Evolutionary conservation across 35 echinoderm and acorn worm species (phyloP).

Genomic region (Ptychodera flava): DNA sequence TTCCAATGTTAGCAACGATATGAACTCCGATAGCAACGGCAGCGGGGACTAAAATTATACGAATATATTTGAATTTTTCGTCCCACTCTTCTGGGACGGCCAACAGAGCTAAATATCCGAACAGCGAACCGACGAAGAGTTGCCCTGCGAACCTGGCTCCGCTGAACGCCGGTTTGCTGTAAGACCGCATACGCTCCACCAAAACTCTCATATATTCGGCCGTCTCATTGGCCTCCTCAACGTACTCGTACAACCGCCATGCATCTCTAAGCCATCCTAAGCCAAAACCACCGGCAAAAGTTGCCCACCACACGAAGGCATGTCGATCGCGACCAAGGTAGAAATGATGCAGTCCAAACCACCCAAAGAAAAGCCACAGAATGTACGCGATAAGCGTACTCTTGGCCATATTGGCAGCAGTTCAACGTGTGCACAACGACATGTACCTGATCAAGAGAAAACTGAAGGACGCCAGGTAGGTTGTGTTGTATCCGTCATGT

Average conservation of each 20-base stretch:
- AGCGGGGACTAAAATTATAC: constrained; percentile 46
- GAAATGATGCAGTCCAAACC: constrained; percentile 81
- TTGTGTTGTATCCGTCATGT: too few species aligned
- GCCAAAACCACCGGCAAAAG: constrained; percentile 54
- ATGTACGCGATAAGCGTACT: constrained; percentile 52
- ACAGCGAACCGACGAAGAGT: constrained; percentile 42
- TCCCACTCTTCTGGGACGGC: constrained; percentile 47
- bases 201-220: constrained; percentile 40
- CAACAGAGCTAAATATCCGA: constrained; percentile 40
- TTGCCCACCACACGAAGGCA: constrained; percentile 93
- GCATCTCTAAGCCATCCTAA: constrained; percentile 71
- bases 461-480: too few species aligned
- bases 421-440: too few species aligned
- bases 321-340: constrained; percentile 87
- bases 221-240: constrained; percentile 52
- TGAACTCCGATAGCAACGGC: constrained; percentile 62
- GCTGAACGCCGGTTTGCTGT: constrained; percentile 47
- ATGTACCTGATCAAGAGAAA: too few species aligned
- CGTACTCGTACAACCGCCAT: constrained; percentile 58
- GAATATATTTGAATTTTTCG: constrained; percentile 12
- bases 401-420: constrained; percentile 50
- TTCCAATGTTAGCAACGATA: constrained; percentile 68
- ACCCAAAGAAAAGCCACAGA: constrained; percentile 63
- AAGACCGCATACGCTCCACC: constrained; percentile 28
- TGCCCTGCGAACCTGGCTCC: constrained; percentile 44